Percentiles rank a stretch among this genome's conserved stretches.
These are phyloP conservation scores for Marcusenius ussheri DNA, from an alignment of 2,113 vertebrate genomes.

Conservation along the genomic window DNA sequence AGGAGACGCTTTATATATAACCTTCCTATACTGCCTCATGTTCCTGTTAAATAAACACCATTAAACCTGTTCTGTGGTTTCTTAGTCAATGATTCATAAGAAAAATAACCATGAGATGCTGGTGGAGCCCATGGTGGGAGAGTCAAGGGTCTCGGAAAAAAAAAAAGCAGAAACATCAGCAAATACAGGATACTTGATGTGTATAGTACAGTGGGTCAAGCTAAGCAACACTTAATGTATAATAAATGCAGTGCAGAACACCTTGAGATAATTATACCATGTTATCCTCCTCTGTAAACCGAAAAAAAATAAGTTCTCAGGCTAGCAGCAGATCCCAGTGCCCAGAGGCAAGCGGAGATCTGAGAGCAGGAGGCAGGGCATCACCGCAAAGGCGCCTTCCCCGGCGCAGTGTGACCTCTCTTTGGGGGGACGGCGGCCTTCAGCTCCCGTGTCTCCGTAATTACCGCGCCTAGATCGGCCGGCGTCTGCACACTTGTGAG, in stretches of 20 bases:
- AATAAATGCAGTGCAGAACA: not conserved
- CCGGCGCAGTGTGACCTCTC: not conserved
- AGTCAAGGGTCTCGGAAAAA: not conserved
- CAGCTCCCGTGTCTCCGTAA: not conserved
- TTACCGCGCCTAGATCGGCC: not conserved
- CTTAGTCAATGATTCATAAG: not conserved
- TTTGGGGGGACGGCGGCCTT: not conserved
- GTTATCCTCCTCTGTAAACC: not conserved
- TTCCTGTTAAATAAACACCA: constrained; percentile 7
- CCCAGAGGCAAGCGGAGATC: not conserved
- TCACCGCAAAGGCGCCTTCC: not conserved
- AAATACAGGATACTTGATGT: not conserved
- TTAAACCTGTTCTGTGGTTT: not conserved
- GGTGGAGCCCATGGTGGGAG: not conserved
- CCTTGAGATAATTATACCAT: not conserved
- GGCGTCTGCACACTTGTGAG: not conserved
- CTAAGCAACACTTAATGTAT: not conserved
- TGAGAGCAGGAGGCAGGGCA: not conserved
- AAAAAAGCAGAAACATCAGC: not conserved
- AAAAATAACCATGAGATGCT: not conserved
- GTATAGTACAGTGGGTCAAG: not conserved
- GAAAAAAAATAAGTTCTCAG: not conserved
- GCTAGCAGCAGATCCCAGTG: not conserved
- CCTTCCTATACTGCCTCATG: not conserved
- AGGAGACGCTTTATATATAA: not conserved